phyloP scores from a whole-genome alignment of 1,140 invertebrate species.

The Metopolophium dirhodum region DNA sequence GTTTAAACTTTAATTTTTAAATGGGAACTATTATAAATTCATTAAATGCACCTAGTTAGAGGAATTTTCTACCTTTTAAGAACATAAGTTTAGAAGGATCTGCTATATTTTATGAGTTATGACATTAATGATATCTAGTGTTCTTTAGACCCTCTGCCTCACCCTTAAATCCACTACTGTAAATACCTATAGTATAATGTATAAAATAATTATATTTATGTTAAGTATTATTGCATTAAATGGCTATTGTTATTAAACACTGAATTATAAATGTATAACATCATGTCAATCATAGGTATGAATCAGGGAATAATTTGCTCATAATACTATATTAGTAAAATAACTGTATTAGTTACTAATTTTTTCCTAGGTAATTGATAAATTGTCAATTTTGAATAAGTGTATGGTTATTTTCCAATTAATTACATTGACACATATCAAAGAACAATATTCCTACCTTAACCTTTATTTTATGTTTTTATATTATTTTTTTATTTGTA shows the following conservation, averaged over 20 bases:
- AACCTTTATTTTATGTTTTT: too few species aligned
- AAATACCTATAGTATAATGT: background rate
- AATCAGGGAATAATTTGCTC: too few species aligned
- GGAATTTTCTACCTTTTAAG: background rate
- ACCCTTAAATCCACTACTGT: background rate
- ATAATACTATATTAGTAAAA: too few species aligned
- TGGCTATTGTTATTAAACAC: background rate
- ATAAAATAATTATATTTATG: background rate
- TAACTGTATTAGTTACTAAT: too few species aligned
- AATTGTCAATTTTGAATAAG: too few species aligned
- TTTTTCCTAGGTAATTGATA: too few species aligned
- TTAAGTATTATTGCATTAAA: background rate
- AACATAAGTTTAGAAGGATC: background rate
- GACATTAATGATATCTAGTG: background rate
- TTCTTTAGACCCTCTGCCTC: background rate
- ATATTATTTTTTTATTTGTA: too few species aligned
- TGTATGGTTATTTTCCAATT: too few species aligned
- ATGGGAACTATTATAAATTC: background rate
- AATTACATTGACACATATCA: too few species aligned
- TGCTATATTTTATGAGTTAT: background rate
- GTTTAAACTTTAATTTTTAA: background rate
- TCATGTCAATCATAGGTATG: background rate
- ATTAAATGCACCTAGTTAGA: background rate
- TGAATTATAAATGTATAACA: background rate
- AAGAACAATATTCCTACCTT: too few species aligned